These are phyloP conservation scores for Drosophila fulvimacula DNA, from an alignment of 2,888 invertebrate genomes.

Conservation along the genomic window DNA sequence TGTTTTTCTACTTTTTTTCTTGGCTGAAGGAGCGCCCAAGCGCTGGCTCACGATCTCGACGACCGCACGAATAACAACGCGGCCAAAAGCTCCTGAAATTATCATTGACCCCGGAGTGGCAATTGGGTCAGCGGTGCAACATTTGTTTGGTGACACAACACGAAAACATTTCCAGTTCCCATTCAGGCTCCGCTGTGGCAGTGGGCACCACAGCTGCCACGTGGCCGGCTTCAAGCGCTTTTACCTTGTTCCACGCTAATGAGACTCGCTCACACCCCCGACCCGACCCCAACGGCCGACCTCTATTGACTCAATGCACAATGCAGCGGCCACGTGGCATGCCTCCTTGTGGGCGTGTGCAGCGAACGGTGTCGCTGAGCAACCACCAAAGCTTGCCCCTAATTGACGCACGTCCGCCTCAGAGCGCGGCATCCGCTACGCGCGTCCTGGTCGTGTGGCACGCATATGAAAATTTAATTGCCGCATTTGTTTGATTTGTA, in stretches of 20 bases:
- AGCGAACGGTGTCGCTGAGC: constrained; percentile 36
- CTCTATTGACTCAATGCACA: constrained; percentile 64
- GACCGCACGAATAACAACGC: constrained; percentile 69
- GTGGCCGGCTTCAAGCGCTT: constrained; percentile 52
- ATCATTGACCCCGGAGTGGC: constrained; percentile 73
- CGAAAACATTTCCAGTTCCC: constrained; percentile 37
- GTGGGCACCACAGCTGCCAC: constrained; percentile 44
- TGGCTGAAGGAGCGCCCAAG: constrained; percentile 61
- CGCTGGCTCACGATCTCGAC: constrained; percentile 48
- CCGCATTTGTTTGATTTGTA: constrained; percentile 64
- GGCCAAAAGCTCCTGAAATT: constrained; percentile 74
- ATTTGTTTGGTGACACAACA: constrained; percentile 74
- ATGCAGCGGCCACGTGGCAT: constrained; percentile 61
- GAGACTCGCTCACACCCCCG: constrained; percentile 37
- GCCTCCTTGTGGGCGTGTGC: constrained; percentile 56
- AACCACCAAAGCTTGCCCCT: constrained; percentile 62
- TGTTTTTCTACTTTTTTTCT: not conserved
- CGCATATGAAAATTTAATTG: constrained; percentile 68
- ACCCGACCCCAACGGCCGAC: not conserved
- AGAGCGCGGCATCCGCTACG: not conserved
- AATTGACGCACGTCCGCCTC: constrained; percentile 67
- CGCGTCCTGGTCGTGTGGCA: constrained; percentile 63
- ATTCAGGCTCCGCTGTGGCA: not conserved
- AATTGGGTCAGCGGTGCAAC: constrained; percentile 73
- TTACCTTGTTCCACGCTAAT: constrained; percentile 62